A percentile compares a stretch with the other conserved stretches of the same genome.
Evolutionary conservation across 2,888 invertebrate species (phyloP).

Genomic region (Tyria jacobaeae): DNA sequence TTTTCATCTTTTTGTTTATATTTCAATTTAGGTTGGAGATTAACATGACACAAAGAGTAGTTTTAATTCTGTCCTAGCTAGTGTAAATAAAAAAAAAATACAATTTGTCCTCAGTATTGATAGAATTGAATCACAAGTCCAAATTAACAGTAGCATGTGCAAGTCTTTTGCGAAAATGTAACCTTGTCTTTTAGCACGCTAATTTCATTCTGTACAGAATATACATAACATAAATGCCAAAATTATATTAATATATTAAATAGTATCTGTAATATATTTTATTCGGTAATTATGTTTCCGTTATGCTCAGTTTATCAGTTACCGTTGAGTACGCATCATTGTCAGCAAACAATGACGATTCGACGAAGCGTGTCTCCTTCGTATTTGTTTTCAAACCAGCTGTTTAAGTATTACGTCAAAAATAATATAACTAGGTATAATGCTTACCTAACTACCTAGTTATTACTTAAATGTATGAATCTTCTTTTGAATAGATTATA

Average conservation of each 20-base stretch:
- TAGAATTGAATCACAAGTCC: not conserved
- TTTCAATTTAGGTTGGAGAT: too few species aligned
- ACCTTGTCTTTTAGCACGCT: slow-evolving; percentile 10
- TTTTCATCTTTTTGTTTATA: too few species aligned
- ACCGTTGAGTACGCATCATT: slow-evolving; percentile 19
- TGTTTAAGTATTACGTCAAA: slow-evolving; percentile 33
- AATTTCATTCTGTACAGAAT: slow-evolving; percentile 1
- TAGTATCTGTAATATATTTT: not conserved
- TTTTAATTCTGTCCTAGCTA: too few species aligned
- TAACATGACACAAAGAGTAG: too few species aligned
- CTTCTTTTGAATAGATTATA: slow-evolving; percentile 1
- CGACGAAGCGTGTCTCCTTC: slow-evolving; percentile 40
- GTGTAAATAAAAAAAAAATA: too few species aligned
- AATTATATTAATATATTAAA: not conserved
- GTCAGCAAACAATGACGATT: slow-evolving; percentile 22
- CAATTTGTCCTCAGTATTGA: not conserved
- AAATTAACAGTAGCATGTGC: not conserved
- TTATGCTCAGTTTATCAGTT: slow-evolving; percentile 21
- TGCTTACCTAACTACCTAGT: not conserved
- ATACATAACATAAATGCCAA: slow-evolving; percentile 1
- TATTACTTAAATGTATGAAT: slow-evolving; percentile 8
- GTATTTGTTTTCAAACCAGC: slow-evolving; percentile 34
- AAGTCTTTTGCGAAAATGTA: not conserved
- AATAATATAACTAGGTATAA: slow-evolving; percentile 3
- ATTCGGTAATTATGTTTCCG: slow-evolving; percentile 21